These are phyloP conservation scores for Carettochelys insculpta DNA, from an alignment of 2,113 vertebrate species.

Conservation along the genomic window DNA sequence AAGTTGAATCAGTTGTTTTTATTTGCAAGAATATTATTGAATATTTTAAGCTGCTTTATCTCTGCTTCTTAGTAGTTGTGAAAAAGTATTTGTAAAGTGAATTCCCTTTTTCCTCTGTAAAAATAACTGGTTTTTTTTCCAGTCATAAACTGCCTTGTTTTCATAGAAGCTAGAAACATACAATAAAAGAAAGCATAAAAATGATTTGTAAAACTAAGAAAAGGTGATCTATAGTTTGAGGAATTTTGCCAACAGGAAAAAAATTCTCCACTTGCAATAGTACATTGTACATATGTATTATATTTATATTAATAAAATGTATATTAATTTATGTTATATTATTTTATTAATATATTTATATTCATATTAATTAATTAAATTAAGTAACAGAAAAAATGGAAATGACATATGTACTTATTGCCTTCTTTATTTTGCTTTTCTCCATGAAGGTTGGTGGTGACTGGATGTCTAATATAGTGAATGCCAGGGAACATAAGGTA, in stretches of 20 bases:
- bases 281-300: too few species aligned
- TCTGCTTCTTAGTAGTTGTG: not conserved
- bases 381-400: too few species aligned
- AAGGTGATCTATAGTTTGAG: accelerated
- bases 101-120: not conserved
- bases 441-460: too few species aligned
- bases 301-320: too few species aligned
- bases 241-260: not conserved
- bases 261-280: not conserved
- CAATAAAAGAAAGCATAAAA: not conserved
- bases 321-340: too few species aligned
- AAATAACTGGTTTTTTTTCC: not conserved
- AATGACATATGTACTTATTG: too few species aligned
- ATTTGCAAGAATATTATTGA: not conserved
- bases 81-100: not conserved
- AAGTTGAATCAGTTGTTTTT: not conserved
- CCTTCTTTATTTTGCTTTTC: too few species aligned
- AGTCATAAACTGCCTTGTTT: not conserved
- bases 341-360: too few species aligned
- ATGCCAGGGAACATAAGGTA: too few species aligned
- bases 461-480: too few species aligned
- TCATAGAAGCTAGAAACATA: not conserved
- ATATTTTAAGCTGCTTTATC: not conserved
- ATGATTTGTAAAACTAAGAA: not conserved
- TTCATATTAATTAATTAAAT: too few species aligned